Base-by-base conservation (phyloP, 2,888 invertebrate genomes). In the Agapetus fuscipes region DNA sequence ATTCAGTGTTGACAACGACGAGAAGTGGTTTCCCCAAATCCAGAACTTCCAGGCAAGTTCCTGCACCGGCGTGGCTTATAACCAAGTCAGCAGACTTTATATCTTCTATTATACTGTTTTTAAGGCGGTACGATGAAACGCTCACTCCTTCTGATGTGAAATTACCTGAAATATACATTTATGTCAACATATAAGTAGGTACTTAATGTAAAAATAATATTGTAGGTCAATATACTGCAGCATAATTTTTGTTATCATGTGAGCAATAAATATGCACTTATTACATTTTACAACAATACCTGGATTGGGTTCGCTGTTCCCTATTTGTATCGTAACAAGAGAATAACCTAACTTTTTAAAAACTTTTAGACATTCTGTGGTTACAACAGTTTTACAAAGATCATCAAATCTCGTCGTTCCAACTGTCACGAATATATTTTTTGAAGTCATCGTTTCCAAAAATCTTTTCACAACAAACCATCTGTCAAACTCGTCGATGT, bases 61-160 rank as follows among this genome's bases (percentile, higher is more conserved):
- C 96, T 28, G 95, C 94, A 2, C 96, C 95, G 2, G 93, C 95
- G 59, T 98, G 97, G 54, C 93, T 89, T 52, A 98, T 89, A 2
- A 97, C 76, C 33, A 98, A 64, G 62, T 88, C 83, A 0, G 89
- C 78, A 17, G 61, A 62, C 14, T 56, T 54, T 40, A 97, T 83
- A 59, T 93, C 83, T 5, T 77, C 73, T 11, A 61, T 54, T 49
- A 96, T 74, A 2, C 76, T 76, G 30, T 79, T 66, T 57, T 84
- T 85, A 49, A 82, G 80, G 40, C 76, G 71, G 56, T 82, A 90
- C 43, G 72, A 69, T 37, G 74, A 65, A 11, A 89, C 62, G 41
- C 62, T 53, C 16, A 70, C 57, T 3, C 54, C 52, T 17, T 39
- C 25, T 17, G 32, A 13, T 0, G 33, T 17, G 14, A 50, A 44